Evolutionary conservation across 2,113 vertebrate genomes (phyloP), one percentile per base, ranked within the genome.

Genomic region (Eudorcas thomsonii): DNA sequence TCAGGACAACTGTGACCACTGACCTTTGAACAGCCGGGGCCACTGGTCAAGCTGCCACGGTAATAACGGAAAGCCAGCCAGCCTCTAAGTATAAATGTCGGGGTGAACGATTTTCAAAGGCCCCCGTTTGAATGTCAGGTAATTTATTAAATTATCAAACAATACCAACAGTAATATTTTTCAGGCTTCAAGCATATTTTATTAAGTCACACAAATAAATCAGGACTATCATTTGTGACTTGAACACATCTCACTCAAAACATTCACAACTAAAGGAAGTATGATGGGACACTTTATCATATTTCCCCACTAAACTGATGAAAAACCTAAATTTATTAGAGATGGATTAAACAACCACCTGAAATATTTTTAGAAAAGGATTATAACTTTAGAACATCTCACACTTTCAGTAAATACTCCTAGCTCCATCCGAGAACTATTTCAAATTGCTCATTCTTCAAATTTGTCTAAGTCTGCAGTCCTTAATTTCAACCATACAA

Each of bases 1-100:
- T 99, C 99, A 98, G 99, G 99, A 99, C 99, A 99, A 99, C 99
- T 99, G 99, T 99, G 99, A 99, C 99, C 99, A 98, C 98, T 99
- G 99, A 99, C 99, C 99, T 99, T 67, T 98, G 98, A 99, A 98
- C 99, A 99, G 99, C 99, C 98, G 83, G 90, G 99, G 97, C 99
- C 99, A 99, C 98, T 99, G 99, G 99, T 99, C 99, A 99, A 98
- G 98, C 99, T 97, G 98, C 98, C 98, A 96, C 55, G 96, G 83
- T 99, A 99, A 99, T 99, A 96, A 95, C 99, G 97, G 98, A 98
- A 98, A 99, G 98, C 97, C 98, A 98, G 97, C 98, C 30, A 96
- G 94, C 98, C 98, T 98, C 98, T 97, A 92, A 91, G 98, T 88
- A 96, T 97, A 98, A 98, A 98, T 57, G 97, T 96, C 91, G 92